These are phyloP conservation scores for Melanchra persicariae DNA, from an alignment of 2,888 invertebrate species.

Conservation along the genomic window DNA sequence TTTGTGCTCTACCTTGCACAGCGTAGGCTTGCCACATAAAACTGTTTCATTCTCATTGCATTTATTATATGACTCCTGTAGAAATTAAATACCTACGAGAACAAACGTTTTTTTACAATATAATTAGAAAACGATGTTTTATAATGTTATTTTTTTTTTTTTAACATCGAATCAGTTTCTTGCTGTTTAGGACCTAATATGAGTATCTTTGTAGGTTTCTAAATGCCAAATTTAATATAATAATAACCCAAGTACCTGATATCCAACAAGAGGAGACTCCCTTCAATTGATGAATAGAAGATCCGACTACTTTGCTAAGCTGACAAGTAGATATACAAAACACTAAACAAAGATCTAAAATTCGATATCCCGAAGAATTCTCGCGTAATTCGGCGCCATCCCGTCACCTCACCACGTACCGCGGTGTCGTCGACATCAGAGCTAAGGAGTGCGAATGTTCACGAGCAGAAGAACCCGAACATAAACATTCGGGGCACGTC, in stretches of 20 bases:
- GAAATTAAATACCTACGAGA: not conserved
- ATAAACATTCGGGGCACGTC: slow-evolving; percentile 86
- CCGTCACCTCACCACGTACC: slow-evolving; percentile 54
- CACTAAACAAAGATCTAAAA: not conserved
- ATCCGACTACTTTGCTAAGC: not conserved
- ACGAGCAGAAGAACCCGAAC: slow-evolving; percentile 76
- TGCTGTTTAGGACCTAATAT: too few species aligned
- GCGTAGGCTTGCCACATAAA: slow-evolving; percentile 3
- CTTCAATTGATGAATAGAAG: not conserved
- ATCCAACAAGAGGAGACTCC: too few species aligned
- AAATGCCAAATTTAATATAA: too few species aligned
- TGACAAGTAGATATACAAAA: not conserved
- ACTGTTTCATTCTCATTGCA: slow-evolving; percentile 21
- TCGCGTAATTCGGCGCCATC: slow-evolving; percentile 42
- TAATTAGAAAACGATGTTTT: too few species aligned
- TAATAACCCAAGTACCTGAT: too few species aligned
- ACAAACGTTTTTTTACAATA: not conserved
- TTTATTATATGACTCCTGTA: slow-evolving; percentile 1
- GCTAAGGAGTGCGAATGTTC: slow-evolving; percentile 85
- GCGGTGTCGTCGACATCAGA: slow-evolving; percentile 73
- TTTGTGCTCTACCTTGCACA: slow-evolving; percentile 20
- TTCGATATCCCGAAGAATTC: slow-evolving; percentile 15
- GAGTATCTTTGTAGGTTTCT: too few species aligned
- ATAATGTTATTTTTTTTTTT: too few species aligned
- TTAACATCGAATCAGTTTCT: too few species aligned